These are phyloP conservation scores for Nestor notabilis DNA, from an alignment of 2,113 vertebrate genomes.

Conservation along the genomic window DNA sequence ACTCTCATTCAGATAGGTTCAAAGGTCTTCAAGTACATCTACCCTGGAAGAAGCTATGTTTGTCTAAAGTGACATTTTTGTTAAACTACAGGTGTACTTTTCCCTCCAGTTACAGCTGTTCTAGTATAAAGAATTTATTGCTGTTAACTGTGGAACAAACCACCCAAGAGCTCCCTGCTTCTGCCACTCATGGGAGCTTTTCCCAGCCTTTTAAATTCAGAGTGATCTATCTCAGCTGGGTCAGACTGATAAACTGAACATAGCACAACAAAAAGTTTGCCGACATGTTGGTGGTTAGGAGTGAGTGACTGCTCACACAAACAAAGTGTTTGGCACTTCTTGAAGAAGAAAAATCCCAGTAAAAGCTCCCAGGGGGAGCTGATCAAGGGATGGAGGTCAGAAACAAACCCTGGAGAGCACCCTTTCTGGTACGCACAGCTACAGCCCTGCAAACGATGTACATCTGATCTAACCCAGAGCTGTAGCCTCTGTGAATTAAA, in stretches of 20 bases:
- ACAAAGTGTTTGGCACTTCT: background rate
- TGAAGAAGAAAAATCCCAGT: background rate
- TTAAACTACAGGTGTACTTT: background rate
- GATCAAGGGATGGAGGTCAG: background rate
- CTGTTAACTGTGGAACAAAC: background rate
- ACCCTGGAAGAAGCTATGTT: background rate
- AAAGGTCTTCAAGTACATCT: background rate
- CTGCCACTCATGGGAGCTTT: background rate
- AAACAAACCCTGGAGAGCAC: background rate
- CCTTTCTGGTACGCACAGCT: background rate
- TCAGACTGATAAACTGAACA: background rate
- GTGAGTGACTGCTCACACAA: background rate
- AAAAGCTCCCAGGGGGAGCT: background rate
- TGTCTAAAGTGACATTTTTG: background rate
- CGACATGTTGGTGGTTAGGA: background rate
- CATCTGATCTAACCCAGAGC: background rate
- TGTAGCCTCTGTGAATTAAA: background rate
- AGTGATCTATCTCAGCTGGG: background rate
- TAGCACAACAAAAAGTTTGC: background rate
- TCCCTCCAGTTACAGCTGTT: background rate
- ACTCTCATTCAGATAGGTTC: background rate
- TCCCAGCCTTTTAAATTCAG: background rate
- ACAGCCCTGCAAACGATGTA: background rate
- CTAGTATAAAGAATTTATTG: background rate
- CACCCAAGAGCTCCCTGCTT: fast-evolving